Evolutionary conservation across 2,797 vertebrate genomes (phyloP), one percentile per base, ranked within the genome.

Genomic region (Sciurus carolinensis): DNA sequence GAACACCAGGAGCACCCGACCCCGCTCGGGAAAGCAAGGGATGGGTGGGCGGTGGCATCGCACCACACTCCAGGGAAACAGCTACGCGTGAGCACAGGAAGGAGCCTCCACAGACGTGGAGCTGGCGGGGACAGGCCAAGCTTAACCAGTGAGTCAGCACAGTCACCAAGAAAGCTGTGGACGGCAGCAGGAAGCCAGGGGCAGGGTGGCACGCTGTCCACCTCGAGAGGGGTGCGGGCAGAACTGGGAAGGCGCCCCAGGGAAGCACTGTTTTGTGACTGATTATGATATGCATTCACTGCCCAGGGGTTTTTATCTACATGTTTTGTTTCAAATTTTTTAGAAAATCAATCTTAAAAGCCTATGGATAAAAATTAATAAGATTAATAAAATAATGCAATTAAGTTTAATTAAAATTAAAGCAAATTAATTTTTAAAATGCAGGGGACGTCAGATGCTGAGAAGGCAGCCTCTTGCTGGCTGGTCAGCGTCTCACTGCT

Each of bases 241-340:
- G 17, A 30, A 10, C 4, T 0, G 0, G 8, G 59, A 3, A n/a
- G 33, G 33, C 30, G 11, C 59, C 1, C 2, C 3, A 15, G 17
- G 3, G 33, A 18, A 42, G 57, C 26, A 2, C 33, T 14, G 5
- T 22, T 14, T 44, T 52, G 20, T 3, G 75, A 13, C 10, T 69
- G 11, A 90, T 42, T 9, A 52, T 0, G 17, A 24, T 28, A 13
- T 1, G 3, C 33, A 13, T 42, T 54, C 39, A 36, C 15, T 39
- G 73, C 66, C 50, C 33, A 67, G 39, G 33, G 13, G 50, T 33
- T 77, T 62, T 36, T 36, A 42, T 54, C 14, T 47, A 0, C 10
- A 22, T 7, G 5, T 22, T 28, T 54, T 72, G 10, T 67, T 69
- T n/a, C n/a, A 33, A 75, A 73, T 5, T 33, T 76, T 52, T 82